A percentile compares a stretch with the other conserved stretches of the same genome.
phyloP scores from a whole-genome alignment of 2,113 vertebrate species.

The Xenotilapia leptura region DNA sequence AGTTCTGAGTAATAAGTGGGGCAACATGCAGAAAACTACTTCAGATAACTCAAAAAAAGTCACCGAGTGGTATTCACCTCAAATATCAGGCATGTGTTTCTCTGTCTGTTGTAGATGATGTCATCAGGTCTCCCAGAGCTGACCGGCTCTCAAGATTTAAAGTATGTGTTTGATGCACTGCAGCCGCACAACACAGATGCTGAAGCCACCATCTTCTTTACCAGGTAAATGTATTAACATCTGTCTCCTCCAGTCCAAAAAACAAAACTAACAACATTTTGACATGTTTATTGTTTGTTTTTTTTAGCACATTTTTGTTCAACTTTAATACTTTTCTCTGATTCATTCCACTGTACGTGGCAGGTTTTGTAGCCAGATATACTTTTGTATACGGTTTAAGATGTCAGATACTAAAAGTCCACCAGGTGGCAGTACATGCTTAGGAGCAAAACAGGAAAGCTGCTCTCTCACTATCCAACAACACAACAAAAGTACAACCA shows the following conservation, averaged over 20 bases:
- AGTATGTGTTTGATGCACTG: slow-evolving; percentile 93
- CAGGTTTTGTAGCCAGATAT: neutral
- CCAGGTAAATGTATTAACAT: slow-evolving; percentile 73
- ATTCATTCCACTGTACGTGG: neutral
- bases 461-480: neutral
- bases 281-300: neutral
- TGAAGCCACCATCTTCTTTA: slow-evolving; percentile 97
- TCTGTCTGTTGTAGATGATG: slow-evolving; percentile 78
- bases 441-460: neutral
- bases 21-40: neutral
- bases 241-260: neutral
- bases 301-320: neutral
- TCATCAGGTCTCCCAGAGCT: slow-evolving; percentile 93
- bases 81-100: neutral
- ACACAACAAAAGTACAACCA: neutral
- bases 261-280: neutral
- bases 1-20: neutral
- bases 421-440: slow-evolving; percentile 4
- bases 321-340: neutral
- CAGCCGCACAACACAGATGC: slow-evolving; percentile 94
- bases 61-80: neutral
- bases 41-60: neutral
- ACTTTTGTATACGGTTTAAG: neutral
- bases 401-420: neutral
- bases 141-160: slow-evolving; percentile 85